Evolutionary conservation across 2,888 invertebrate species (phyloP).

Genomic region (Nomada flava): DNA sequence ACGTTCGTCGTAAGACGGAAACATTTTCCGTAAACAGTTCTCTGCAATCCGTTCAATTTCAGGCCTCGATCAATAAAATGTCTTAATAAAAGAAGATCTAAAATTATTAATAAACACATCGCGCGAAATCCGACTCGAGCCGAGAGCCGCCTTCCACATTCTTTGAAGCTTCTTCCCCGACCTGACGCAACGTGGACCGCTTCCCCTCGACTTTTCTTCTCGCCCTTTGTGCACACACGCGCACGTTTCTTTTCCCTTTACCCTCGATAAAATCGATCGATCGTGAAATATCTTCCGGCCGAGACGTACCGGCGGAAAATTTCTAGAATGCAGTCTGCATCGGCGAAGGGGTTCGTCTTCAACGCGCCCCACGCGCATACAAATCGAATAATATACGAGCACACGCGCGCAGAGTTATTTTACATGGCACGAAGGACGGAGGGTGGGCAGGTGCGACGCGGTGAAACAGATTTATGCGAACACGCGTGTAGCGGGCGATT

Average conservation of each 20-base stretch:
- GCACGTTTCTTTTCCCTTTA: not conserved
- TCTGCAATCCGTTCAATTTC: no score
- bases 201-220: constrained; percentile 49
- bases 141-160: constrained; percentile 21
- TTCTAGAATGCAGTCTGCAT: constrained; percentile 61
- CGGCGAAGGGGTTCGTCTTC: constrained; percentile 41
- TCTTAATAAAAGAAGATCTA: not conserved
- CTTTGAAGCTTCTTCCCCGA: constrained; percentile 63
- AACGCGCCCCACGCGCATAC: constrained; percentile 1
- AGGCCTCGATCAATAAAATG: no score
- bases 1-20: no score
- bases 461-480: constrained; percentile 54
- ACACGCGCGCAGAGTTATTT: not conserved
- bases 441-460: constrained; percentile 10
- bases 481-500: constrained; percentile 51
- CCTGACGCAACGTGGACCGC: constrained; percentile 50
- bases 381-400: no score
- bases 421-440: not conserved
- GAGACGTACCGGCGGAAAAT: constrained; percentile 61
- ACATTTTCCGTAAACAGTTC: no score
- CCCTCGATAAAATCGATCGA: constrained; percentile 64
- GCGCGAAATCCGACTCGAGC: constrained; percentile 40
- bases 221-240: constrained; percentile 44
- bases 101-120: constrained; percentile 32
- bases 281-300: constrained; percentile 64